Evolutionary conservation across 2,888 invertebrate species (phyloP).

Genomic region (Myopa tessellatipennis): DNA sequence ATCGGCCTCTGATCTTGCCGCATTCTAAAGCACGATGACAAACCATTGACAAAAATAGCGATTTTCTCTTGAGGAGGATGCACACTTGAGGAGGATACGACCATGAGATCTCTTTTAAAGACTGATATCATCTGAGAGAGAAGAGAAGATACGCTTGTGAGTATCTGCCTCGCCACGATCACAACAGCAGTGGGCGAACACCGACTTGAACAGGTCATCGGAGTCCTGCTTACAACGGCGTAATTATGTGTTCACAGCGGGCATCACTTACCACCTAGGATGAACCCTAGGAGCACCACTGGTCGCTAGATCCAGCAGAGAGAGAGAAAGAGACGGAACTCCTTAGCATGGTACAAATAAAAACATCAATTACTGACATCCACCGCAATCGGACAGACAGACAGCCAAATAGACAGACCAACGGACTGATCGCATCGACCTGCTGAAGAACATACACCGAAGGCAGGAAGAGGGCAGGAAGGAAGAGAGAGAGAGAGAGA

Average conservation of each 20-base stretch:
- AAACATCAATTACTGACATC: constrained; percentile 34
- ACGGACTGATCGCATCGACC: not conserved
- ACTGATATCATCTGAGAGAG: not conserved
- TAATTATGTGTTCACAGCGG: constrained; percentile 65
- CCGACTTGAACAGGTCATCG: constrained; percentile 41
- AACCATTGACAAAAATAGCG: constrained; percentile 50
- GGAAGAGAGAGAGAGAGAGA: not conserved
- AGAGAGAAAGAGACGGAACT: not conserved
- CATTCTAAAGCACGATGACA: constrained; percentile 35
- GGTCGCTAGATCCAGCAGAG: not conserved
- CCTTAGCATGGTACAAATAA: constrained; percentile 18
- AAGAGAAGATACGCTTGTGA: too few species aligned
- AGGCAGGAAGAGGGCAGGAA: too few species aligned
- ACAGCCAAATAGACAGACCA: constrained; percentile 9
- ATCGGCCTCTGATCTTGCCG: constrained; percentile 36
- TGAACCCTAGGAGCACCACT: constrained; percentile 20
- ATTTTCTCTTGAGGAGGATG: not conserved
- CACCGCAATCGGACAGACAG: constrained; percentile 18
- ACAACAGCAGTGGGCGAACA: not conserved
- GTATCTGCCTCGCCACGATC: too few species aligned
- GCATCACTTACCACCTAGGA: constrained; percentile 65
- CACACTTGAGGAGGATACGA: not conserved
- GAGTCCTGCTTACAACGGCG: constrained; percentile 22
- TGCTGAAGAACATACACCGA: not conserved
- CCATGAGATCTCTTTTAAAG: not conserved